Conservation (phyloP, 2,113 vertebrate genomes). For the Oostethus manadensis region DNA sequence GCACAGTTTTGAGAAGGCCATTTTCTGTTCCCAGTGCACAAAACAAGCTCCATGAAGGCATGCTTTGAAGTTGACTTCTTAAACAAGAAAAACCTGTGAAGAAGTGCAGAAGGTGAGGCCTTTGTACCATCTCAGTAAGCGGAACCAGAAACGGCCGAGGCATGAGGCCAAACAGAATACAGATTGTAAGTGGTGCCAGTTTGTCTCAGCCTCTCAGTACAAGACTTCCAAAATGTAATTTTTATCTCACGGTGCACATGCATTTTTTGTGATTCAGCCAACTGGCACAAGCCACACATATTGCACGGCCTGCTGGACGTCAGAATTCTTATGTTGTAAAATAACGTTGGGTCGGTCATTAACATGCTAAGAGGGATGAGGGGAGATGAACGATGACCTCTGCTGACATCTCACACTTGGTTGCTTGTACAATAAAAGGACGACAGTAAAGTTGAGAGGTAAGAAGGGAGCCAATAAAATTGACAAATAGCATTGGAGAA, state of each 20-base stretch:
- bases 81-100: background rate
- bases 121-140: constrained; percentile 18
- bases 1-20: background rate
- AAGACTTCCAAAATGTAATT: constrained; percentile 25
- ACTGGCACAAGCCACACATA: constrained; percentile 7
- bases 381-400: constrained; percentile 23
- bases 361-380: background rate
- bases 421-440: constrained; percentile 6
- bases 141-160: constrained; percentile 11
- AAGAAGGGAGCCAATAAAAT: constrained; percentile 15
- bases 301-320: background rate
- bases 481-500: constrained; percentile 10
- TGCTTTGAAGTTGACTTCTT: too few species aligned
- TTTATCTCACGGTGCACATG: constrained; percentile 21
- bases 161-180: constrained; percentile 9
- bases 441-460: constrained; percentile 11
- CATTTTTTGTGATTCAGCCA: constrained; percentile 36
- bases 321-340: background rate
- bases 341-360: constrained; percentile 29
- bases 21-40: background rate
- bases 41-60: background rate
- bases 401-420: background rate
- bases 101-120: constrained; percentile 2
- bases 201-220: constrained; percentile 17
- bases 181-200: constrained; percentile 22